Evolutionary conservation across 2,113 vertebrate genomes (phyloP).

Genomic region (Caracal caracal): DNA sequence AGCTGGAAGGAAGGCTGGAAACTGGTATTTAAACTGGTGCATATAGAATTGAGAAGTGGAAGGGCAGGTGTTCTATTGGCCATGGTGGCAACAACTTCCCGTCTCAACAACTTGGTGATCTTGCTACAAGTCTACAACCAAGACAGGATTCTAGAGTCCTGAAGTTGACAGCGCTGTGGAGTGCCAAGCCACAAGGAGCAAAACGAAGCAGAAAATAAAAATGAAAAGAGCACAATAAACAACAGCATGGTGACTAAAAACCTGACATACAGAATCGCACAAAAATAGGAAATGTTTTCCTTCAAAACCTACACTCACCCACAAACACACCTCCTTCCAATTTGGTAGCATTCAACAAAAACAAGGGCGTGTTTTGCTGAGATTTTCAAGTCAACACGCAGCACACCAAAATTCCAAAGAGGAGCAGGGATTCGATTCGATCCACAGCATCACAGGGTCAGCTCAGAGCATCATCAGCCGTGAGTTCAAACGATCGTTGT

Average conservation of each 20-base stretch:
- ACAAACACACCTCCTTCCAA: conserved; percentile 60
- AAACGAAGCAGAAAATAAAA: conserved; percentile 44
- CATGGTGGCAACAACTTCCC: not conserved
- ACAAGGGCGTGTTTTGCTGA: conserved; percentile 22
- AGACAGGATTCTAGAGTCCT: not conserved
- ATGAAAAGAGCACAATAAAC: conserved; percentile 17
- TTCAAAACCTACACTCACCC: conserved; percentile 17
- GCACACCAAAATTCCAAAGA: not conserved
- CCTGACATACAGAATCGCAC: not conserved
- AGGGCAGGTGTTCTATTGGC: too few species aligned
- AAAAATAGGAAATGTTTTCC: conserved; percentile 58
- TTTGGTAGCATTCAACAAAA: not conserved
- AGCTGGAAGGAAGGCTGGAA: not conserved
- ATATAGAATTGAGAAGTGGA: not conserved
- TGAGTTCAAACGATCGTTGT: not conserved
- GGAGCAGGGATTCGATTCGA: not conserved
- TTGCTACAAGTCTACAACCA: not conserved
- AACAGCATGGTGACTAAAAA: conserved; percentile 41
- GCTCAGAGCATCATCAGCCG: not conserved
- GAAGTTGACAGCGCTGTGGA: conserved; percentile 19
- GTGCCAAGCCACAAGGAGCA: not conserved
- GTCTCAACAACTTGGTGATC: not conserved
- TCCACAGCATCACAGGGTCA: not conserved
- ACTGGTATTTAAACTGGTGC: not conserved
- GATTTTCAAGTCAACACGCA: not conserved